Evolutionary conservation across 2,888 invertebrate species (phyloP).

Genomic region (Anoncus sp.): DNA sequence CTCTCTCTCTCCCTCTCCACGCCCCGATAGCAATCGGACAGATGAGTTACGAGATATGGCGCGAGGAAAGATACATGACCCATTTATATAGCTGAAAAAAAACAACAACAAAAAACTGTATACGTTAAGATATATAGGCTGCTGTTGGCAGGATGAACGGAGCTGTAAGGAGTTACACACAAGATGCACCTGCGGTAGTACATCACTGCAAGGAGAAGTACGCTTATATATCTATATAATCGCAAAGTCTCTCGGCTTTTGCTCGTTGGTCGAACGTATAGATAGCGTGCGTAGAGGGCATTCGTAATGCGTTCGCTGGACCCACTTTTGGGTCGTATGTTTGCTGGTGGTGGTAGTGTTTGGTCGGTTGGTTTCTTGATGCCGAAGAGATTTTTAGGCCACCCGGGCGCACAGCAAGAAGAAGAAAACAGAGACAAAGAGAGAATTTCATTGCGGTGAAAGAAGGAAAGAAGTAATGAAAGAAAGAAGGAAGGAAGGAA

Average conservation of each 20-base stretch:
- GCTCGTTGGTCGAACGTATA: slow-evolving; percentile 17
- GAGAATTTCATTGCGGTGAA: slow-evolving; percentile 44
- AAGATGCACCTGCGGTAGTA: slow-evolving; percentile 62
- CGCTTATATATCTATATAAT: slow-evolving; percentile 13
- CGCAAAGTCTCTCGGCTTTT: slow-evolving; percentile 10
- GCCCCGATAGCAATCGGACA: slow-evolving; percentile 56
- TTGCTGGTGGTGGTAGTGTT: not conserved
- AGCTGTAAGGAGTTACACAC: slow-evolving; percentile 29
- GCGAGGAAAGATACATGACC: slow-evolving; percentile 61
- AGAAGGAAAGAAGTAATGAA: slow-evolving; percentile 27
- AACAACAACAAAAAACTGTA: too few species aligned
- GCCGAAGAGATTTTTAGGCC: slow-evolving; percentile 60
- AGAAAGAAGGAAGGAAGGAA: slow-evolving; percentile 29
- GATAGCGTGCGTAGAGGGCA: slow-evolving; percentile 62
- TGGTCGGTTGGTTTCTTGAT: slow-evolving; percentile 11
- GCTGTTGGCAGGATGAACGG: slow-evolving; percentile 18
- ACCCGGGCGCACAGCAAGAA: slow-evolving; percentile 35
- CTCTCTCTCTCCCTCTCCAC: not conserved
- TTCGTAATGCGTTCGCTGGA: slow-evolving; percentile 56
- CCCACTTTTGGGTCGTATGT: slow-evolving; percentile 44
- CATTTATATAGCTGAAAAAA: slow-evolving; percentile 55
- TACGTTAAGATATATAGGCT: slow-evolving; percentile 34
- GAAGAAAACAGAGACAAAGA: slow-evolving; percentile 7
- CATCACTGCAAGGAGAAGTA: slow-evolving; percentile 45
- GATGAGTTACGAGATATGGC: slow-evolving; percentile 61